Base-by-base conservation (phyloP, 2,113 vertebrate genomes). In the Sorex fumeus region DNA sequence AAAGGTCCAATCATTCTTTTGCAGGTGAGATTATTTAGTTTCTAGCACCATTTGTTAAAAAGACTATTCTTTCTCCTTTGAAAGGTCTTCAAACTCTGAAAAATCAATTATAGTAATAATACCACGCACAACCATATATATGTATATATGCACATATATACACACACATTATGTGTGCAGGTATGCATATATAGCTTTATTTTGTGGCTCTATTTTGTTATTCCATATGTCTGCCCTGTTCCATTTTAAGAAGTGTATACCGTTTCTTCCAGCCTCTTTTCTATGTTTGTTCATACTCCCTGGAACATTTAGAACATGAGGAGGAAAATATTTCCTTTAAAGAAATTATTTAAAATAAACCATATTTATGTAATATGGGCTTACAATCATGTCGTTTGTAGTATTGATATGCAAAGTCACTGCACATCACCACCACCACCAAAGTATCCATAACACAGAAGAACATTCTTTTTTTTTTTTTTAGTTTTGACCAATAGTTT, bases 61-160 rank as follows among this genome's bases (percentile, higher is more conserved):
- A 95, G 18, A 75, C 6, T 50, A 18, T 53, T 25, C 40, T 79
- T 66, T 79, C 6, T 45, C 34, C 8, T 18, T 11, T 78, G 62
- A 90, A 60, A 66, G 30, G 67, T 84, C 62, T 80, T 84, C 30
- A n/a, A 66, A 84, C 11, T 19, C 47, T 90, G 25, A 86, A 93
- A 78, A 90, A 91, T 81, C 25, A 62, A 16, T 72, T 32, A 66
- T 87, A 43, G 5, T 11, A 23, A 72, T 27, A 27, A 72, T 40
- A 72, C 40, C 40, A 40, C 40, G 7, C 40, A 40, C 40, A 40
- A 40, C 67, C 30, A 30, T 32, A 70, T 32, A 25, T 40, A 12
- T 11, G 23, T 32, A 70, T 32, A 25, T 40, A 12, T 11, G 23
- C 30, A 67, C 28, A 34, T 34, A 6, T 70, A 18, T 71, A 34